Evolutionary conservation across 37 sponge, comb jelly and placozoan species (phyloP).

Genomic region (Halichondria panicea): DNA sequence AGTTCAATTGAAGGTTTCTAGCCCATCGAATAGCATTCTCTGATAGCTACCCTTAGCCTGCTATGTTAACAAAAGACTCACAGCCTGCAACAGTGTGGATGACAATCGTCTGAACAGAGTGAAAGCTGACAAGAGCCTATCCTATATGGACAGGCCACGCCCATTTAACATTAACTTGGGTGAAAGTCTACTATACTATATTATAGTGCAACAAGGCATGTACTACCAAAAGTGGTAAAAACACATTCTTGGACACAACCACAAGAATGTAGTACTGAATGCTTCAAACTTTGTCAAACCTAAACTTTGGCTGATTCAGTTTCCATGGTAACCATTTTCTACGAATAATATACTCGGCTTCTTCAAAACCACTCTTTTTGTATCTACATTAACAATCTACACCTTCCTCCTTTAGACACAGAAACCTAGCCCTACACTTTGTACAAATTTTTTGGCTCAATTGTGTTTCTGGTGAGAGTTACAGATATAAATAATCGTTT

Average conservation of each 20-base stretch:
- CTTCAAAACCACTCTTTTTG: background rate
- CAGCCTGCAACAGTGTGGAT: too few relatives aligned
- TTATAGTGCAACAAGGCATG: background rate
- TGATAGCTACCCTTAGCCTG: too few relatives aligned
- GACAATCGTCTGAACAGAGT: too few relatives aligned
- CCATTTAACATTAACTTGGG: too few relatives aligned
- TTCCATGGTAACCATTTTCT: conserved; percentile 18
- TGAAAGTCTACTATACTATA: too few relatives aligned
- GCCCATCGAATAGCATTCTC: too few relatives aligned
- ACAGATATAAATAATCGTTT: background rate
- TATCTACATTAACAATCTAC: background rate
- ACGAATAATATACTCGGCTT: background rate
- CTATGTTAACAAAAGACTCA: too few relatives aligned
- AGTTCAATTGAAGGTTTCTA: too few relatives aligned
- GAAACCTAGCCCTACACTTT: background rate
- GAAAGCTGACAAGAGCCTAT: too few relatives aligned
- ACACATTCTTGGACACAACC: background rate
- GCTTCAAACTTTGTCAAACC: background rate
- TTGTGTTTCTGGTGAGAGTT: background rate
- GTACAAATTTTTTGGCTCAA: background rate
- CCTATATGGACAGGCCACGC: too few relatives aligned
- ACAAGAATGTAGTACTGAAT: background rate
- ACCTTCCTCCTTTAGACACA: background rate
- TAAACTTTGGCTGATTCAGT: conserved; percentile 15
- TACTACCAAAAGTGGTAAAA: background rate